A percentile compares a stretch with the other conserved stretches of the same genome.
Evolutionary conservation across 2,888 invertebrate genomes (phyloP).

Genomic region (Brassicogethes aeneus): DNA sequence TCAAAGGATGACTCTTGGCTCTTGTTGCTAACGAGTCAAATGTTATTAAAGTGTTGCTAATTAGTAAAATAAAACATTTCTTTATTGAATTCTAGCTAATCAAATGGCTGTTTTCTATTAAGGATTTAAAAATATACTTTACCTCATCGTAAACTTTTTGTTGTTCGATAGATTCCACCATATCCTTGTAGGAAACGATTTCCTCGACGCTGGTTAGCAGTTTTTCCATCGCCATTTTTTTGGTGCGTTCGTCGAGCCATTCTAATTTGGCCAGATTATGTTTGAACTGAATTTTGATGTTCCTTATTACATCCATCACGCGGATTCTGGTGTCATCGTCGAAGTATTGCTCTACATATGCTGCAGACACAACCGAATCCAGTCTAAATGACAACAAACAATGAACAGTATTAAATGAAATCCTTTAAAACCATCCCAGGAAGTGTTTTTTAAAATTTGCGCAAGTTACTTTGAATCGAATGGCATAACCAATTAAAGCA

Average conservation of each 20-base stretch:
- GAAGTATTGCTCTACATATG: constrained; percentile 31
- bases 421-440: constrained; percentile 2
- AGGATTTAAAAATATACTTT: too few species aligned
- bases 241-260: constrained; percentile 35
- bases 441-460: constrained; percentile 7
- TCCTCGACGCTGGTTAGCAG: constrained; percentile 28
- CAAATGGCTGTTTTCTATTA: too few species aligned
- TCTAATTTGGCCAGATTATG: constrained; percentile 24
- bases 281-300: constrained; percentile 32
- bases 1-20: too few species aligned
- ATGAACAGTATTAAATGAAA: too few species aligned
- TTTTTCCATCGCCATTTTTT: constrained; percentile 28
- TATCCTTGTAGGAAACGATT: constrained; percentile 27
- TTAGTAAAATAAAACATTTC: too few species aligned
- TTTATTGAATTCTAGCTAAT: too few species aligned
- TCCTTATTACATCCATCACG: constrained; percentile 28
- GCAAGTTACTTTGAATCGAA: too few species aligned
- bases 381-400: constrained; percentile 19
- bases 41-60: too few species aligned
- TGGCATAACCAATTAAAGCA: too few species aligned
- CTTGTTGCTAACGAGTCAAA: too few species aligned
- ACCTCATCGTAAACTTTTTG: constrained; percentile 25
- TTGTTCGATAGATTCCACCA: constrained; percentile 18
- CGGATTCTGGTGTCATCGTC: constrained; percentile 25
- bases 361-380: constrained; percentile 24